Base-by-base conservation (phyloP, 2,113 vertebrate genomes). In the Narcine bancroftii region DNA sequence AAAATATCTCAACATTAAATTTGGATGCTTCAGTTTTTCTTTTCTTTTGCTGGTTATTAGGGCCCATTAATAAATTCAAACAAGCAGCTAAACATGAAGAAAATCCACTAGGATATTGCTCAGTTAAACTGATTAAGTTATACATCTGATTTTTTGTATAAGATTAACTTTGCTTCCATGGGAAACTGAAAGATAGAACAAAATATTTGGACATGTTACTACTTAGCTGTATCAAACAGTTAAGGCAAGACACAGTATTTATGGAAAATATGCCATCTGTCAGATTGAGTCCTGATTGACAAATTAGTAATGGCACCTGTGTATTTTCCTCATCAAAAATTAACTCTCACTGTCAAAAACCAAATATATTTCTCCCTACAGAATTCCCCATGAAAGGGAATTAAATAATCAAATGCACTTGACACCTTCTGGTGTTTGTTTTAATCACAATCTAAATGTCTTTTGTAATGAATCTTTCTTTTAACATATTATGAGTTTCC, bases 191-290 rank as follows among this genome's bases (percentile, higher is more conserved):
- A 47, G 42, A 69, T 66, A 24, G 26, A 26, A 69, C 15, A 36
- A n/a, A n/a, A 10, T 39, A 33, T 10, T 69, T 24, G 7, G 65
- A 91, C 33, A 1, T 29, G 39, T 1, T 6, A 39, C 29, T 65
- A 5, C 11, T 47, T 69, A 47, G 65, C 36, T 71, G 89, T 91
- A 91, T 21, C 29, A 69, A 60, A 17, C 50, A 91, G 4, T 91
- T 13, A 45, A 47, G 47, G 9, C 10, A 47, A 71, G 89, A 91
- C 39, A 47, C 10, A 19, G 33, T 33, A 15, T 60, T 10, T 33
- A 60, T n/a, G 36, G 72, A 75, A 75, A 75, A 75, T 87, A n/a
- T 36, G 81, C 81, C 81, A 87, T 87, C 81, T 87, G 81, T 87
- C 81, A 87, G 24, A 47, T 2, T 50, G 9, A 81, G 33, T 2